Evolutionary conservation across 2,888 invertebrate genomes (phyloP), one percentile per base, ranked within the genome.

Genomic region (Pristionchus exspectatus): DNA sequence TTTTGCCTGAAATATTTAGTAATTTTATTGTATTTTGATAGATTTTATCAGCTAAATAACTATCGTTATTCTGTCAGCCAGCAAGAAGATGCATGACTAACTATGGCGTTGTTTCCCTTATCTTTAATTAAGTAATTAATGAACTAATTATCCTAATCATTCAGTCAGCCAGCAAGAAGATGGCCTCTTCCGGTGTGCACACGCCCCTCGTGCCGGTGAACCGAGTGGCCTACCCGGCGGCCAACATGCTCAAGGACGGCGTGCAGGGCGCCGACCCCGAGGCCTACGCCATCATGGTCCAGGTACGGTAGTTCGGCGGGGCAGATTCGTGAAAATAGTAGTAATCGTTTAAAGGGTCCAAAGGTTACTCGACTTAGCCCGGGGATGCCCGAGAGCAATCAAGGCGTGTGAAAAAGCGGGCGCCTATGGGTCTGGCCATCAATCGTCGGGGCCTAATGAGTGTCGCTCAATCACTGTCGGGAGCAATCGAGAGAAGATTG

Each of bases 251-350:
- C 59, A 90, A 88, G 59, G 95, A 94, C 90, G 91, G 92, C 66
- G 91, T 96, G 59, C 92, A 97, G 96, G 97, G 97, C 69, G 96
- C 97, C 27, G 99, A 99, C 96, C 97, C 98, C 0, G 98, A 98
- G 95, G 96, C 98, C 30, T 97, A 96, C 95, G 96, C 96, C 0
- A 95, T 99, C 69, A 97, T 99, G 90, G 96, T 96, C 92, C 96
- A 97, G 92, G 93, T 88, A 74, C 72, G 87, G 69, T 69, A 86
- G 54, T 74, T 38, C 74, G 74, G 16, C 30, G 33, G 72, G 33
- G 33, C 72, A 12, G 24, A 84, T 50, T 84, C 84, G 33, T 59
- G 33, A 30, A 18, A 38, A 27, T 50, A 10, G n/a, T n/a, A n/a
- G n/a, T n/a, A n/a, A n/a, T 72, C 14, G 30, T 9, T 74, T 33